A percentile compares a stretch with the other conserved stretches of the same genome.
phyloP scores from a whole-genome alignment of 2,888 invertebrate genomes.

The Morinoia aosen region DNA sequence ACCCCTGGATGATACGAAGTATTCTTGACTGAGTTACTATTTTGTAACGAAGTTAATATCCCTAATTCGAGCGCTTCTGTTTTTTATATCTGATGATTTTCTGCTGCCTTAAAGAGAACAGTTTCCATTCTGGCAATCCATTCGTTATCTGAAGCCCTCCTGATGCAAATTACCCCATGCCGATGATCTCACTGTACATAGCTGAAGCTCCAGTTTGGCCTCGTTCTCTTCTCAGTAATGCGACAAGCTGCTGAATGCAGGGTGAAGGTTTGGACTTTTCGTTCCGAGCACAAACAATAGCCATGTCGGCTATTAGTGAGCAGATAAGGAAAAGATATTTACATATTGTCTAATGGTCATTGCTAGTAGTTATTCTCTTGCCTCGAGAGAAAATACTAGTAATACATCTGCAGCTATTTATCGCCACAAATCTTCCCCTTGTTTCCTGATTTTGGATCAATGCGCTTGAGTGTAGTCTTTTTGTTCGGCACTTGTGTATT shows the following conservation, averaged over 20 bases:
- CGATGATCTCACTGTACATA: neutral
- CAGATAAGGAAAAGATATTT: neutral
- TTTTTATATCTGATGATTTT: neutral
- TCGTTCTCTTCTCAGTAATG: neutral
- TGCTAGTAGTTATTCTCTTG: neutral
- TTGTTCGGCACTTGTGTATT: neutral
- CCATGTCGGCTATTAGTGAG: neutral
- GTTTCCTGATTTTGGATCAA: neutral
- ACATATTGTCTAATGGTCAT: neutral
- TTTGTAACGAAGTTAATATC: neutral
- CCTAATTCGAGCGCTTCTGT: neutral
- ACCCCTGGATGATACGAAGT: neutral
- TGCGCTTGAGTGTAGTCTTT: neutral
- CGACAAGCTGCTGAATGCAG: neutral
- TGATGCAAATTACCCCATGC: neutral
- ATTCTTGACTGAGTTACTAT: neutral
- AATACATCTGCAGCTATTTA: neutral
- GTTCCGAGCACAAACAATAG: neutral
- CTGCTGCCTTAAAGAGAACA: neutral
- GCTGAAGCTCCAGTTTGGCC: neutral
- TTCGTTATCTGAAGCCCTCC: neutral
- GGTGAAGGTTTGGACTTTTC: neutral
- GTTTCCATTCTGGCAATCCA: neutral
- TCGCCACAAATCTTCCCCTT: neutral
- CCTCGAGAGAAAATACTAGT: neutral